These are phyloP conservation scores for Diglossa cyanea DNA, from an alignment of 2,797 vertebrate genomes.

Conservation along the genomic window DNA sequence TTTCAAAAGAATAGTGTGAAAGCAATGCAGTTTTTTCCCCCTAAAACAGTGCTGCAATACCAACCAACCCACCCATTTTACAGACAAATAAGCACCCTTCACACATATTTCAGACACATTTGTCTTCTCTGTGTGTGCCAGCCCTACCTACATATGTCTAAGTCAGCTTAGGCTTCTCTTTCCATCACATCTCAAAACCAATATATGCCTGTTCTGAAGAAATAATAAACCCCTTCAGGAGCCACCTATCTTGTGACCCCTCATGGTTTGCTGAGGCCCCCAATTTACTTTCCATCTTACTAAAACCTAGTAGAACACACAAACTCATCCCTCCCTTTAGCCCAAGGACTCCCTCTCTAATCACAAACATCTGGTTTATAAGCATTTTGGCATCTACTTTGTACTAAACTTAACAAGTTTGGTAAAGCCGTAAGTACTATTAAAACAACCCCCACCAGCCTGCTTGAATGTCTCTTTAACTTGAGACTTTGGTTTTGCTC, in stretches of 20 bases:
- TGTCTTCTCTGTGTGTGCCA: background rate
- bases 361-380: background rate
- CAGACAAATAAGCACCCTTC: background rate
- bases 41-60: background rate
- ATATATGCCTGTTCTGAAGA: background rate
- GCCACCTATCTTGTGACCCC: background rate
- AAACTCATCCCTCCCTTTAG: background rate
- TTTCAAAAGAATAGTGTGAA: background rate
- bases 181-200: background rate
- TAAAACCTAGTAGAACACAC: background rate
- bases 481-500: background rate
- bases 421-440: background rate
- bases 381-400: background rate
- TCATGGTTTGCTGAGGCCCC: background rate
- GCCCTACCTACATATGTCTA: background rate
- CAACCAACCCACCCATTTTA: background rate
- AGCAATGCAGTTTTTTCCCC: rapidly evolving
- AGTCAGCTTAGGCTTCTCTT: background rate
- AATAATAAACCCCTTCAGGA: background rate
- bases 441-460: background rate
- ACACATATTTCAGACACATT: background rate
- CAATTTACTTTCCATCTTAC: background rate
- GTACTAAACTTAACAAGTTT: background rate
- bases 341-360: background rate
- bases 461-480: background rate